Percentiles rank a stretch among this genome's conserved stretches.
These are phyloP conservation scores for Ambastaia sidthimunki DNA, from an alignment of 2,797 vertebrate genomes.

Conservation along the genomic window DNA sequence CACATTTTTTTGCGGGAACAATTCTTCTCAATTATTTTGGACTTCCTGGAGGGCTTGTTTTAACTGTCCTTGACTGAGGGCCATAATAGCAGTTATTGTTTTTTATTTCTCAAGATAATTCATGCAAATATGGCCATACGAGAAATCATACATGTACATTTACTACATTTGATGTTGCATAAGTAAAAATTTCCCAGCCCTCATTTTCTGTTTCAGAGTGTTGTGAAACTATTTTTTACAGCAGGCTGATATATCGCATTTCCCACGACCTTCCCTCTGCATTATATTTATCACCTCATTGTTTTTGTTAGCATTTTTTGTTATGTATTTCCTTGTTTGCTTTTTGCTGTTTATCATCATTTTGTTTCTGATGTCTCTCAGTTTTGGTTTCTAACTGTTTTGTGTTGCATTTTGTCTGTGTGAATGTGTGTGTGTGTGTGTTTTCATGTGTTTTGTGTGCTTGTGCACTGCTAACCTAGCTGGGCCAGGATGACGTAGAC, in stretches of 20 bases:
- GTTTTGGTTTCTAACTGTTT: conserved; percentile 45
- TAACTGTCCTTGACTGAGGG: conserved; percentile 3
- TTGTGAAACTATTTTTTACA: neutral
- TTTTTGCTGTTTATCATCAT: conserved; percentile 17
- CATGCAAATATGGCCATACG: neutral
- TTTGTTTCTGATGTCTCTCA: conserved; percentile 6
- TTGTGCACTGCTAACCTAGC: conserved; percentile 78
- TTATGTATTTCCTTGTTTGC: conserved; percentile 34
- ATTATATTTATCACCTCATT: conserved; percentile 14
- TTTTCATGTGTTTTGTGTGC: neutral
- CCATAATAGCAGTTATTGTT: neutral
- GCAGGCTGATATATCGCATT: neutral
- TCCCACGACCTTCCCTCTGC: neutral
- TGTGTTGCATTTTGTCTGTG: conserved; percentile 45
- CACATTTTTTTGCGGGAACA: neutral
- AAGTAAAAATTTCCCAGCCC: neutral
- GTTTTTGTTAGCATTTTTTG: conserved; percentile 16
- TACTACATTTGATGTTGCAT: neutral
- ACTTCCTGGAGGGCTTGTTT: conserved; percentile 8
- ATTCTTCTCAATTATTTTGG: neutral
- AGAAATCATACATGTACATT: neutral
- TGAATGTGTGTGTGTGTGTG: conserved; percentile 34
- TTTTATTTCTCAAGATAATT: neutral
- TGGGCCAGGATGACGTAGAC: conserved; percentile 82
- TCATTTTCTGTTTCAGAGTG: conserved; percentile 3